A percentile compares a stretch with the other conserved stretches of the same genome.
Conservation (phyloP, 2,888 invertebrate genomes). For the Mythimna vitellina region DNA sequence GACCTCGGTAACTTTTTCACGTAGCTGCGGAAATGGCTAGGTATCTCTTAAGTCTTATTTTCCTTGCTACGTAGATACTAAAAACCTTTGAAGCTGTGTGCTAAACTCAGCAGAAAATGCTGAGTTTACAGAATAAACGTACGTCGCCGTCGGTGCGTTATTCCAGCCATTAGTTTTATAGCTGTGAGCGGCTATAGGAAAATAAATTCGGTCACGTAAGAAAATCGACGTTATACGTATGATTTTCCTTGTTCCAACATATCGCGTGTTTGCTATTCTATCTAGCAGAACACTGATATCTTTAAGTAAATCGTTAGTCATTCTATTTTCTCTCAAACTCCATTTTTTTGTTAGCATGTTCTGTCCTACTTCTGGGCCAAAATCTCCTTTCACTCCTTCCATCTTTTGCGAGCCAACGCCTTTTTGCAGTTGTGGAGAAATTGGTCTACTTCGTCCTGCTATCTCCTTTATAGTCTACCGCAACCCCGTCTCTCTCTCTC, state of each 20-base stretch:
- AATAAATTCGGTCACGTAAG: constrained; percentile 74
- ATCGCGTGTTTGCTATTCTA: neutral
- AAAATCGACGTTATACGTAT: constrained; percentile 60
- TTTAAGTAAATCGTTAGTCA: neutral
- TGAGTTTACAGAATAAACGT: constrained; percentile 50
- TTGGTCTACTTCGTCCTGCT: no score
- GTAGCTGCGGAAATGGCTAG: no score
- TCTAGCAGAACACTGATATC: neutral
- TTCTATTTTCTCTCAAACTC: constrained; percentile 21
- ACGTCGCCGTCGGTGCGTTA: constrained; percentile 51
- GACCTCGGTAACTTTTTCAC: no score
- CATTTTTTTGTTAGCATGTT: neutral
- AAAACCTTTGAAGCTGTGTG: constrained; percentile 53
- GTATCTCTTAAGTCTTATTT: constrained; percentile 18
- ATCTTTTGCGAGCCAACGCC: no score
- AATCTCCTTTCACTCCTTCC: no score
- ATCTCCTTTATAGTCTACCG: no score
- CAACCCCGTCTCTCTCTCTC: no score
- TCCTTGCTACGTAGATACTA: constrained; percentile 31
- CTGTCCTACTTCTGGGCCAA: no score
- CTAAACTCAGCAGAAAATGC: constrained; percentile 17
- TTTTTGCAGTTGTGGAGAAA: no score
- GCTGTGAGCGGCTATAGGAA: constrained; percentile 64
- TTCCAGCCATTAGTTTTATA: constrained; percentile 73
- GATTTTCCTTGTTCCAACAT: constrained; percentile 41